Conservation (phyloP, 30 jellyfish, hydroid and myxozoan genomes). For the Aurelia sp. region DNA sequence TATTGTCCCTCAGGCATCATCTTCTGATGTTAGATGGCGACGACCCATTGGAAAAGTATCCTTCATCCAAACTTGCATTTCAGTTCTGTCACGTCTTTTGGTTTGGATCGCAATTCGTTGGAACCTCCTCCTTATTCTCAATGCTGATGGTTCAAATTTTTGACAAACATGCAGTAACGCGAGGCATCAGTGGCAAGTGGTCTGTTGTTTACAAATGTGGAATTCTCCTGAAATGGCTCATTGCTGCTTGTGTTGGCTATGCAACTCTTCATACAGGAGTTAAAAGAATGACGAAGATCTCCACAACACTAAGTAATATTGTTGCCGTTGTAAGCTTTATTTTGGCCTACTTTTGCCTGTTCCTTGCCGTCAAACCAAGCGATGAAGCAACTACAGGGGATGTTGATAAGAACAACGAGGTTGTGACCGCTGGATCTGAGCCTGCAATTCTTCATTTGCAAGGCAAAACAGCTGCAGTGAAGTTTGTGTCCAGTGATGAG, state of each 20-base stretch:
- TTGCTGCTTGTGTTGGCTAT: neutral
- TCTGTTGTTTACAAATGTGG: neutral
- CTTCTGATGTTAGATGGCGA: neutral
- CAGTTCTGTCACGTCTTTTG: slow-evolving; percentile 28
- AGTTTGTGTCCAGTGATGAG: neutral
- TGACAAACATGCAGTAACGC: slow-evolving; percentile 5
- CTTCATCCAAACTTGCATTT: neutral
- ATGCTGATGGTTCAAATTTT: slow-evolving; percentile 13
- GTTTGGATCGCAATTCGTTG: slow-evolving; percentile 22
- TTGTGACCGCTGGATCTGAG: neutral
- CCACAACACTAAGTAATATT: neutral
- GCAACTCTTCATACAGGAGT: neutral
- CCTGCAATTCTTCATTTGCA: neutral
- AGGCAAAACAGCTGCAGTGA: neutral
- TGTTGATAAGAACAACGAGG: neutral
- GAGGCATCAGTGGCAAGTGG: neutral
- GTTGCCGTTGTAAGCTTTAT: slow-evolving; percentile 1
- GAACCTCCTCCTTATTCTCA: slow-evolving; percentile 8
- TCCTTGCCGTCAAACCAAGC: neutral
- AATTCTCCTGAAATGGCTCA: neutral
- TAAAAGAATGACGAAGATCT: neutral
- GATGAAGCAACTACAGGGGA: neutral
- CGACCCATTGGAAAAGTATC: neutral
- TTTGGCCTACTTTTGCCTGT: neutral
- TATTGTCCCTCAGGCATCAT: slow-evolving; percentile 4